phyloP scores from a whole-genome alignment of 1,140 invertebrate genomes.

The Cheumatopsyche charites region DNA sequence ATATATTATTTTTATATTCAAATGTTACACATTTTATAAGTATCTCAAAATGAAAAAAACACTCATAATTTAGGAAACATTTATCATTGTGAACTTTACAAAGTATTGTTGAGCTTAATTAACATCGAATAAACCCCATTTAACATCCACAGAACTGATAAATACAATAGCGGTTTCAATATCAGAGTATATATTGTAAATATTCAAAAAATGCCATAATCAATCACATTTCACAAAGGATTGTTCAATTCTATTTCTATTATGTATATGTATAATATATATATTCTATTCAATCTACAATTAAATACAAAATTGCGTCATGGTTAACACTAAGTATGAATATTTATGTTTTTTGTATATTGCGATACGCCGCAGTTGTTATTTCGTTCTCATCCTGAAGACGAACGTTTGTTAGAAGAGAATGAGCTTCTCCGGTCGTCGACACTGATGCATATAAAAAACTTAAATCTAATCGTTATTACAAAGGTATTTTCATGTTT shows the following conservation, averaged over 20 bases:
- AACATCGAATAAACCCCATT: no score
- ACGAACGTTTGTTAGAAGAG: background rate
- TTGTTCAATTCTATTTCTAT: slow-evolving; percentile 11
- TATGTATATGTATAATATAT: slow-evolving; percentile 9
- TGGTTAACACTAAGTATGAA: background rate
- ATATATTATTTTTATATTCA: no score
- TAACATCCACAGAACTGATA: no score
- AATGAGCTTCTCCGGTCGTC: background rate
- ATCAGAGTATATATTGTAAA: no score
- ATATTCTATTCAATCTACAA: slow-evolving; percentile 24
- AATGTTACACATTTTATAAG: no score
- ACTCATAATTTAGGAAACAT: no score
- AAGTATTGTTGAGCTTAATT: no score
- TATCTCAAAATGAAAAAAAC: no score
- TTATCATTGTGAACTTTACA: no score
- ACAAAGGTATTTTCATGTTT: slow-evolving; percentile 23
- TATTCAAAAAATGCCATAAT: background rate
- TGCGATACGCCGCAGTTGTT: background rate
- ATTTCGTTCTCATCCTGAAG: no score
- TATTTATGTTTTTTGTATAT: slow-evolving; percentile 4
- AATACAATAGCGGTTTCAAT: no score
- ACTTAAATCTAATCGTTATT: slow-evolving; percentile 35
- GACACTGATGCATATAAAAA: slow-evolving; percentile 25
- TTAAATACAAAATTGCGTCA: slow-evolving; percentile 20
- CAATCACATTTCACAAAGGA: background rate